Evolutionary conservation across 2,113 vertebrate species (phyloP).

Genomic region (Pomatorhinus ruficollis): DNA sequence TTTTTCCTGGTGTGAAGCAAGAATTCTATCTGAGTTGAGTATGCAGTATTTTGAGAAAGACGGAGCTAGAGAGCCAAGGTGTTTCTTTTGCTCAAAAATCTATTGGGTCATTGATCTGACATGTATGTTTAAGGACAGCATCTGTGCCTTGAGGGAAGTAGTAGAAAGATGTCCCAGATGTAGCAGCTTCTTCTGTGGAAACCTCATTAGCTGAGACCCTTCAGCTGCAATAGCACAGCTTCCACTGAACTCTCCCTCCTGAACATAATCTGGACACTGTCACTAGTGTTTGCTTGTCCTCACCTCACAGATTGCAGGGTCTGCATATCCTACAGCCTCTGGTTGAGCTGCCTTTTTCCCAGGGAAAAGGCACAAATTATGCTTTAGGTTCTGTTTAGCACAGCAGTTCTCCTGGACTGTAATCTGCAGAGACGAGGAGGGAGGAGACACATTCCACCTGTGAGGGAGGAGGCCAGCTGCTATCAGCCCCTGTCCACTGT

Average conservation of each 20-base stretch:
- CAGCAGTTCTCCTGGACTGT: not conserved
- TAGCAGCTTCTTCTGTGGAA: not conserved
- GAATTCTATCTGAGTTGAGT: not conserved
- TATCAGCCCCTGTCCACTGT: not conserved
- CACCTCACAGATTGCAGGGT: not conserved
- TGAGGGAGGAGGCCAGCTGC: not conserved
- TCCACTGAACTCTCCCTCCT: not conserved
- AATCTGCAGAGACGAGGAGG: rapidly evolving
- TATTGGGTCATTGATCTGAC: not conserved
- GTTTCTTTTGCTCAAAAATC: not conserved
- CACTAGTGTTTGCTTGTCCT: not conserved
- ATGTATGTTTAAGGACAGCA: not conserved
- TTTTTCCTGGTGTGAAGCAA: not conserved
- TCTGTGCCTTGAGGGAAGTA: not conserved
- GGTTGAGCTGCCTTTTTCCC: not conserved
- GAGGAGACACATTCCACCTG: rapidly evolving
- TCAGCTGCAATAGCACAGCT: not conserved
- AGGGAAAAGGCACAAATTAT: not conserved
- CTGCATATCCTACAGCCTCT: not conserved
- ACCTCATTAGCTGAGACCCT: constrained; percentile 2
- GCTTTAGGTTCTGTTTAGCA: not conserved
- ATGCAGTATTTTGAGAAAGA: not conserved
- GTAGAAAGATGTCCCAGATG: not conserved
- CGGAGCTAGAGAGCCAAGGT: not conserved
- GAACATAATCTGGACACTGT: not conserved